Base-by-base conservation (phyloP, 1,140 invertebrate species). In the Archivesica marissinica region DNA sequence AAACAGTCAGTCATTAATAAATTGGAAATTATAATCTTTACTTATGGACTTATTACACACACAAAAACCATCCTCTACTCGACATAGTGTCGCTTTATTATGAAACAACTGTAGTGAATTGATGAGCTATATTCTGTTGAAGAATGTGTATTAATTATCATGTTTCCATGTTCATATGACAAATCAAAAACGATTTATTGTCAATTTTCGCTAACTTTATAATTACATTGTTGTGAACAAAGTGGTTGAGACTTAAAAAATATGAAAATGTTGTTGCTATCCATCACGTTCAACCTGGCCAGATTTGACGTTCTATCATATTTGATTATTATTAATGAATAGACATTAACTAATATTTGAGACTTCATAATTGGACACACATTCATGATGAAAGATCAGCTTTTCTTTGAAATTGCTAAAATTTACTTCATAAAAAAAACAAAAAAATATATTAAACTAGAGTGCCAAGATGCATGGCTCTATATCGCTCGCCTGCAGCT, bases 151-250 rank as follows among this genome's bases (percentile, higher is more conserved):
- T 68, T 50, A 70, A 81, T 81, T 68, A 66, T 81, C 79, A 81
- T 81, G 72, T 50, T 81, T 81, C 38, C n/a, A 81, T 70, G 66
- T 81, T 52, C 54, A 33, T 6, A 72, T 81, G 79, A 72, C 59
- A 41, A 20, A 72, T 72, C 41, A 28, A n/a, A n/a, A 52, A 54
- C 28, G 4, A 56, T 72, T 52, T 44, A 72, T 72, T 72, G 30
- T 56, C n/a, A 23, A 52, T 20, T 50, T 59, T 56, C 13, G 50
- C 74, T 76, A 56, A 59, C 59, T 59, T 59, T 52, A 56, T 59
- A 59, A 76, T 72, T 47, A 56, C 50, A 59, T 11, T 59, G 47
- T 76, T 39, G 47, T 56, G 54, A 76, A 76, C 74, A 76, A 56
- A 76, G 74, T 30, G 2, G 2, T 47, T 23, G 23, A 9, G 41